A percentile compares a stretch with the other conserved stretches of the same genome.
Evolutionary conservation across 2,888 invertebrate species (phyloP).

Genomic region (Nebria salina): DNA sequence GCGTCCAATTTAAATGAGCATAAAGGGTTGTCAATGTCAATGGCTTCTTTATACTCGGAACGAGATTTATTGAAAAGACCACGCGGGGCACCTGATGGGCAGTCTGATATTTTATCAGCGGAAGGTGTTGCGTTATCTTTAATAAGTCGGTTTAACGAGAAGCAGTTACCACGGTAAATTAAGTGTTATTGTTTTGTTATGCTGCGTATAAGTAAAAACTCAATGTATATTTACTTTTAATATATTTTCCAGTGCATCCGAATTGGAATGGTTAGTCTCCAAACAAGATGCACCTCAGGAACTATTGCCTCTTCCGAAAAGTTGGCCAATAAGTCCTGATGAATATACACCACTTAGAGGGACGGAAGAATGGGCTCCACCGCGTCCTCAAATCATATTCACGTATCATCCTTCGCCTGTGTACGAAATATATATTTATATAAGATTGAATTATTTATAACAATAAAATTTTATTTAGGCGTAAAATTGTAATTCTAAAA

Average conservation of each 20-base stretch:
- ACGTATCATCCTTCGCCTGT: slow-evolving; percentile 75
- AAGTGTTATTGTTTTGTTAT: neutral
- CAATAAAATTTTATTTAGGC: slow-evolving; percentile 60
- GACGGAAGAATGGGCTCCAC: slow-evolving; percentile 85
- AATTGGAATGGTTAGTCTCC: slow-evolving; percentile 82
- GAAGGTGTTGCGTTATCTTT: slow-evolving; percentile 82
- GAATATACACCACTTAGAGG: slow-evolving; percentile 73
- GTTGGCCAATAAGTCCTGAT: slow-evolving; percentile 75
- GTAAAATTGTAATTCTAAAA: slow-evolving; percentile 71
- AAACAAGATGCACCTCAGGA: slow-evolving; percentile 82
- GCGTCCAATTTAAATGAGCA: slow-evolving; percentile 62
- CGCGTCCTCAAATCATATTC: slow-evolving; percentile 83
- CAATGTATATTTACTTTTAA: neutral
- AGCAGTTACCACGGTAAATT: slow-evolving; percentile 71
- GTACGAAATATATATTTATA: slow-evolving; percentile 63
- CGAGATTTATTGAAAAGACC: slow-evolving; percentile 62
- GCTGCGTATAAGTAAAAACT: neutral
- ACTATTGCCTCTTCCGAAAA: slow-evolving; percentile 78
- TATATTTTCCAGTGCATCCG: slow-evolving; percentile 69
- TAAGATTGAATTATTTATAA: slow-evolving; percentile 4
- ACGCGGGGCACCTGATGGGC: slow-evolving; percentile 63
- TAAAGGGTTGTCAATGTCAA: slow-evolving; percentile 68
- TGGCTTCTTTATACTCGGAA: slow-evolving; percentile 72
- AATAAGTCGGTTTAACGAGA: slow-evolving; percentile 79
- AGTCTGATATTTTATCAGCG: slow-evolving; percentile 71